Evolutionary conservation across 2,797 vertebrate species (phyloP).

Genomic region (Neosalanx taihuensis): DNA sequence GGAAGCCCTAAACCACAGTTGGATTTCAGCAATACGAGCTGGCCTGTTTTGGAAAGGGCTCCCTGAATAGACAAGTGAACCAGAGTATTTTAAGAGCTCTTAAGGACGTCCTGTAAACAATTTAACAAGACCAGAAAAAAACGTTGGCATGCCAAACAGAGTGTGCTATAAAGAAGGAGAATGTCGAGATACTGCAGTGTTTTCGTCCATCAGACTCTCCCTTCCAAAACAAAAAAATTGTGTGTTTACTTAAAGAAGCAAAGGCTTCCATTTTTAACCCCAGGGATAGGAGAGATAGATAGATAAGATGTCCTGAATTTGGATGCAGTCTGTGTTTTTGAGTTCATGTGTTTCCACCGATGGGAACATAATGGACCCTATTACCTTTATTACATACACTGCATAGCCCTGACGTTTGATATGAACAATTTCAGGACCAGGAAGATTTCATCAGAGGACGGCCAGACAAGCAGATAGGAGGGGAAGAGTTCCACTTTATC

Average conservation of each 20-base stretch:
- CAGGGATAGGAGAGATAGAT: background rate
- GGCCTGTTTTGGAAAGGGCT: constrained; percentile 46
- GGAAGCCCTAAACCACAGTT: background rate
- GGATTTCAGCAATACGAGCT: constrained; percentile 12
- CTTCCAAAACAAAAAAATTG: background rate
- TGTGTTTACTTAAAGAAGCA: background rate
- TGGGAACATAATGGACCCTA: constrained; percentile 15
- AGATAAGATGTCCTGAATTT: background rate
- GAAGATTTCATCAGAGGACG: constrained; percentile 14
- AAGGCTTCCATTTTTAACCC: background rate
- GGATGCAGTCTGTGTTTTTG: background rate
- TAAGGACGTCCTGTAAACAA: constrained; percentile 36
- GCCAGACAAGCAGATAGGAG: constrained; percentile 28
- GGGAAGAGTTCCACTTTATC: constrained; percentile 13
- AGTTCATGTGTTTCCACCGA: background rate
- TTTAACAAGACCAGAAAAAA: constrained; percentile 16
- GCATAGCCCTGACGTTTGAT: background rate
- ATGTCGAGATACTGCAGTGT: constrained; percentile 1
- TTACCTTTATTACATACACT: constrained; percentile 18
- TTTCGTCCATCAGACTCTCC: background rate
- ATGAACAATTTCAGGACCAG: constrained; percentile 14
- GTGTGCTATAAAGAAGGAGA: background rate
- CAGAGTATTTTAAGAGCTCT: constrained; percentile 34
- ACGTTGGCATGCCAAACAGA: background rate
- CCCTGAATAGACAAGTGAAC: constrained; percentile 39